A percentile compares a stretch with the other conserved stretches of the same genome.
phyloP scores from a whole-genome alignment of 2,888 invertebrate genomes.

The Anticlea derivata region DNA sequence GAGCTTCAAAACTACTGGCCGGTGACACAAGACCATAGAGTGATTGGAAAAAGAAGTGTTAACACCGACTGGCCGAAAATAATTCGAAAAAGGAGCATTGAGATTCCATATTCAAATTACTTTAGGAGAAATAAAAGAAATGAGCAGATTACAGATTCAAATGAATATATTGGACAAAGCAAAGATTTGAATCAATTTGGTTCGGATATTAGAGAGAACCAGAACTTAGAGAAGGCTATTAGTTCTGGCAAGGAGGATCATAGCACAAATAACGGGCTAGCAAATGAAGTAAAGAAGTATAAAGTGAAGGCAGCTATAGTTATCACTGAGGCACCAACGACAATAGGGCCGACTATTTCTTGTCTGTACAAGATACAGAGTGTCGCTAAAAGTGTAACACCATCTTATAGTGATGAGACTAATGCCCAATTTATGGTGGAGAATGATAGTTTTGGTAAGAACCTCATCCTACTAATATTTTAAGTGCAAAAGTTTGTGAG shows the following conservation, averaged over 20 bases:
- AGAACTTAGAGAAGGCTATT: constrained; percentile 50
- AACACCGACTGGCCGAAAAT: constrained; percentile 34
- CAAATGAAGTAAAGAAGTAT: constrained; percentile 51
- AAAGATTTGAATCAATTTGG: constrained; percentile 50
- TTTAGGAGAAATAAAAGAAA: constrained; percentile 59
- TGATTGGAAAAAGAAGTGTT: constrained; percentile 59
- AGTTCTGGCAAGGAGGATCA: constrained; percentile 51
- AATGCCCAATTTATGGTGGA: constrained; percentile 66
- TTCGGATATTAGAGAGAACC: constrained; percentile 49
- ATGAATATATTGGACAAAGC: constrained; percentile 51
- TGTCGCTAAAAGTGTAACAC: constrained; percentile 67
- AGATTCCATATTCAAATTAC: constrained; percentile 32
- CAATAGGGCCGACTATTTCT: constrained; percentile 57
- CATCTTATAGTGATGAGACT: constrained; percentile 64
- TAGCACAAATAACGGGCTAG: constrained; percentile 50
- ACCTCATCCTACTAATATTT: no score
- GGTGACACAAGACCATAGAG: constrained; percentile 48
- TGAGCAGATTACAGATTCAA: constrained; percentile 50
- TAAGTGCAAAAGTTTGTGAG: no score
- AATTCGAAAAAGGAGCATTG: constrained; percentile 13
- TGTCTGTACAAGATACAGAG: constrained; percentile 72
- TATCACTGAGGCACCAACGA: constrained; percentile 53
- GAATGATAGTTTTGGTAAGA: constrained; percentile 67
- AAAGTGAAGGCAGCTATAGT: constrained; percentile 57
- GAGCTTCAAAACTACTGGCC: constrained; percentile 61